Percentiles rank a stretch among this genome's conserved stretches.
Conservation (phyloP, 2,888 invertebrate genomes). For the Minunthozetes semirufus region DNA sequence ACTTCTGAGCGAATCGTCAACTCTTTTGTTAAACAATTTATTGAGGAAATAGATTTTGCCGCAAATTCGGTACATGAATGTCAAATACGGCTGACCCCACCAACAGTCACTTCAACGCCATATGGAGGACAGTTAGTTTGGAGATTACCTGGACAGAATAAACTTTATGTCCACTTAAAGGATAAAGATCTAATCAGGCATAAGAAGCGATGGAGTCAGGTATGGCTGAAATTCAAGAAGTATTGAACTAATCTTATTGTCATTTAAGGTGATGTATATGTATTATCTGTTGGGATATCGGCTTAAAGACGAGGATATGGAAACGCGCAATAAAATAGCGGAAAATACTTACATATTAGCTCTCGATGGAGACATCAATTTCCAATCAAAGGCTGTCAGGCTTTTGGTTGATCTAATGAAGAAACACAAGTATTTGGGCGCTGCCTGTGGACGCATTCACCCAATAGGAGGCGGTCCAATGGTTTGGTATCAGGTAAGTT, state of each 20-base stretch:
- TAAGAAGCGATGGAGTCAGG: conserved; percentile 88
- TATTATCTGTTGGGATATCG: conserved; percentile 77
- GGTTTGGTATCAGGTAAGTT: conserved; percentile 63
- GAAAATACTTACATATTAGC: conserved; percentile 77
- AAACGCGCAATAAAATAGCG: conserved; percentile 57
- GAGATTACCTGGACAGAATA: conserved; percentile 74
- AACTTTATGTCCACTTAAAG: conserved; percentile 77
- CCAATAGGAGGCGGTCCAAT: conserved; percentile 74
- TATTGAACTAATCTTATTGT: neutral
- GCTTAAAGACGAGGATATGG: conserved; percentile 47
- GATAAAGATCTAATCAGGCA: conserved; percentile 80
- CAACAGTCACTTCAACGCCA: conserved; percentile 69
- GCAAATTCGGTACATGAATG: conserved; percentile 58
- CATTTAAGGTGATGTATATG: conserved; percentile 68
- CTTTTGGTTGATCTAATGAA: conserved; percentile 77
- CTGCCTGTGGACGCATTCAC: conserved; percentile 83
- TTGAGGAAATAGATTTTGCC: conserved; percentile 66
- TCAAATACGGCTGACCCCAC: conserved; percentile 55
- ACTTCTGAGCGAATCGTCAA: conserved; percentile 58
- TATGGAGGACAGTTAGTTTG: conserved; percentile 79
- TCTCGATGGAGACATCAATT: conserved; percentile 82
- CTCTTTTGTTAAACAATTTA: conserved; percentile 66
- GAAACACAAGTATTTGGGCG: conserved; percentile 66
- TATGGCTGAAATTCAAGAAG: conserved; percentile 44
- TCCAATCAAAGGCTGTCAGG: conserved; percentile 70